These are phyloP conservation scores for Conus canariensis DNA, from an alignment of 2,888 invertebrate species.

Conservation along the genomic window DNA sequence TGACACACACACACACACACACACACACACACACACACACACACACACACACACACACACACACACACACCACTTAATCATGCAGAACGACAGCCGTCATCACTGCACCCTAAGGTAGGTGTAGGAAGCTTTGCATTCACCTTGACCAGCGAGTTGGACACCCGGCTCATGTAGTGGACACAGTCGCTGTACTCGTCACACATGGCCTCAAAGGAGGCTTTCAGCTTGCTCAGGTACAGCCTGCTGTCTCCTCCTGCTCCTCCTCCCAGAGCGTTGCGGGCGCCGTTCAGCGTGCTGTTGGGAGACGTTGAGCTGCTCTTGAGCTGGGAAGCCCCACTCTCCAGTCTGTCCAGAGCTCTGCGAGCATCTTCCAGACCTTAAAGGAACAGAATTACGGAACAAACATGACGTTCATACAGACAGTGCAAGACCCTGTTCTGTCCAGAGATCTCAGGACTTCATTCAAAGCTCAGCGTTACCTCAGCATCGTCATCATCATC, in stretches of 20 bases:
- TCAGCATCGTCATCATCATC: no score
- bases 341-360: constrained; percentile 48
- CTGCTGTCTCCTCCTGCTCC: constrained; percentile 29
- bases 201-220: constrained; percentile 52
- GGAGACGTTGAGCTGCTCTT: neutral
- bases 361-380: constrained; percentile 51
- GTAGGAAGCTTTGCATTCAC: neutral
- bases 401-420: no score
- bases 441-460: no score
- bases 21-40: no score
- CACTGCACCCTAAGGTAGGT: no score
- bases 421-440: no score
- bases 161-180: constrained; percentile 53
- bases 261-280: constrained; percentile 19
- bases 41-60: no score
- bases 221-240: constrained; percentile 50
- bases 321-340: constrained; percentile 44
- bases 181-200: constrained; percentile 60
- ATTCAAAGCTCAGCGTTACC: no score
- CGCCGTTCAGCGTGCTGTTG: neutral
- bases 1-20: neutral
- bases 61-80: no score
- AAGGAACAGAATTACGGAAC: neutral
- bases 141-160: constrained; percentile 31
- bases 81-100: no score